Percentiles rank a stretch among this genome's conserved stretches.
Evolutionary conservation across 2,888 invertebrate genomes (phyloP).

Genomic region (Lithophane ornitopus): DNA sequence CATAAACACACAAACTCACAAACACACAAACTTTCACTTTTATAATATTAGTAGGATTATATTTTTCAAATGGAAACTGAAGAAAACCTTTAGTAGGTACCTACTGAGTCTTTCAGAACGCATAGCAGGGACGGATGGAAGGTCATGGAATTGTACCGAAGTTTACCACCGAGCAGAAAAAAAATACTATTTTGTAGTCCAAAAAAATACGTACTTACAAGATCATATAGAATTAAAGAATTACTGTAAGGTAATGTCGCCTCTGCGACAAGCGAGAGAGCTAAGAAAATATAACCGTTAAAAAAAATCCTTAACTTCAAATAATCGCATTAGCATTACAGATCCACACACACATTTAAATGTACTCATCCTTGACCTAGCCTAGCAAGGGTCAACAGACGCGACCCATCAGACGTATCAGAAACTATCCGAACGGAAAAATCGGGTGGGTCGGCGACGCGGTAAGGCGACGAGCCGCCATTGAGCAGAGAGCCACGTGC

Average conservation of each 20-base stretch:
- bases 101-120: too few relatives aligned
- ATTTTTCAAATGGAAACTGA: neutral
- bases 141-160: neutral
- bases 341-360: conserved; percentile 60
- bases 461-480: conserved; percentile 77
- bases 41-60: too few relatives aligned
- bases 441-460: conserved; percentile 79
- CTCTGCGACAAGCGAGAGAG: neutral
- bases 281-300: conserved; percentile 5
- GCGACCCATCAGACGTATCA: conserved; percentile 79
- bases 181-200: neutral
- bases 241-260: neutral
- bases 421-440: conserved; percentile 89
- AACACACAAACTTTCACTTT: too few relatives aligned
- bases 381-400: conserved; percentile 80
- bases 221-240: neutral
- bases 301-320: neutral
- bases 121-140: too few relatives aligned
- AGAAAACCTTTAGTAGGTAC: neutral
- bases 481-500: conserved; percentile 65
- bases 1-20: too few relatives aligned
- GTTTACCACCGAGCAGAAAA: neutral
- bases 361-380: conserved; percentile 81
- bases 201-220: neutral
- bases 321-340: conserved; percentile 24